Conservation (phyloP, 1,140 invertebrate genomes). For the Chlorops oryzae region DNA sequence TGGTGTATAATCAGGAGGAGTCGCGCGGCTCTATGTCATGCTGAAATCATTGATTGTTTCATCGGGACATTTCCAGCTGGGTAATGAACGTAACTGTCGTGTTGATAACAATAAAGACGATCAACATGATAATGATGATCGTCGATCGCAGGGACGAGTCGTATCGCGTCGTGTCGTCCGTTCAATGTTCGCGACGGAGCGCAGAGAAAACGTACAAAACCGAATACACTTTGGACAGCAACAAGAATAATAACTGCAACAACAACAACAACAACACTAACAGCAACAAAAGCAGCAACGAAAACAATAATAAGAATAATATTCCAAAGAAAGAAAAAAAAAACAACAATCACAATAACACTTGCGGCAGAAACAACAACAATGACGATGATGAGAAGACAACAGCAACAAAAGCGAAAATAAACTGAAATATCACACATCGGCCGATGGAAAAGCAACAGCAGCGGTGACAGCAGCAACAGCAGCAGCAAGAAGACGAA, state of each 20-base stretch:
- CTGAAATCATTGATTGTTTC: no score
- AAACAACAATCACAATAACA: not conserved
- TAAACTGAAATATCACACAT: constrained; percentile 3
- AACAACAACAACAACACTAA: constrained; percentile 15
- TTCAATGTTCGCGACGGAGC: no score
- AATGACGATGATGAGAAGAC: not conserved
- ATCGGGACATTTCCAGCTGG: no score
- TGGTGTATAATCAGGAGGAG: no score
- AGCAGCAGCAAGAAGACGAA: constrained; percentile 3
- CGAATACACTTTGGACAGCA: not conserved
- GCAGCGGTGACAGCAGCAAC: constrained; percentile 15
- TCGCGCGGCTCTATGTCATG: no score
- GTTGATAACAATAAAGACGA: no score
- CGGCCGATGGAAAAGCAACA: constrained; percentile 9
- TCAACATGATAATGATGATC: no score
- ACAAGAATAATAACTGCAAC: constrained; percentile 11
- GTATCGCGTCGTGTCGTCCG: no score
- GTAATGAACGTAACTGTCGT: no score
- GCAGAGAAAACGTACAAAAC: no score
- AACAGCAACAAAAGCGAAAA: constrained; percentile 3
- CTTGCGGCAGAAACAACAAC: not conserved
- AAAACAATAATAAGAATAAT: constrained; percentile 12
- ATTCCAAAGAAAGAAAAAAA: not conserved
- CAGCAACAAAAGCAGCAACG: constrained; percentile 20
- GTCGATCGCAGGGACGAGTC: no score